Evolutionary conservation across 2,113 vertebrate genomes (phyloP).

Genomic region (Hypanus sabinus): DNA sequence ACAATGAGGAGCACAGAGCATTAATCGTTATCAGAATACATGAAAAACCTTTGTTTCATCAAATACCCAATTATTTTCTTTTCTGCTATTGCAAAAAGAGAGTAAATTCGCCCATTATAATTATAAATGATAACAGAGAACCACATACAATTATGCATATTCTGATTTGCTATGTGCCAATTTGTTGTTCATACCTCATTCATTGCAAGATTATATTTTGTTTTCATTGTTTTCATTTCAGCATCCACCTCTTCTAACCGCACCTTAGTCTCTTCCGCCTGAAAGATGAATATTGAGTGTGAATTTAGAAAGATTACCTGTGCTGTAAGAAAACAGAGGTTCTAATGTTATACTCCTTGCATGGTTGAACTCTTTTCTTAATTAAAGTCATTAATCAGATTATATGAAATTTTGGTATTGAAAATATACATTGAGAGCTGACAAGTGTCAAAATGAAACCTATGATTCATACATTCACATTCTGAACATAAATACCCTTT

Average conservation of each 20-base stretch:
- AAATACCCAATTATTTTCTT: slow-evolving; percentile 75
- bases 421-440: slow-evolving; percentile 20
- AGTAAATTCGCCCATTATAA: not conserved
- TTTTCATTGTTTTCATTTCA: slow-evolving; percentile 43
- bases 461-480: slow-evolving; percentile 19
- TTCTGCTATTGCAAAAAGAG: slow-evolving; percentile 53
- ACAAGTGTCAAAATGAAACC: slow-evolving; percentile 36
- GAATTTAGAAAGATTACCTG: slow-evolving; percentile 26
- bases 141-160: not conserved
- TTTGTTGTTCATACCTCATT: slow-evolving; percentile 50
- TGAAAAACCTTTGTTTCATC: slow-evolving; percentile 78
- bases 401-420: slow-evolving; percentile 35
- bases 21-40: slow-evolving; percentile 65
- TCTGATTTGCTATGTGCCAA: slow-evolving; percentile 46
- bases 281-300: slow-evolving; percentile 36
- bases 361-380: slow-evolving; percentile 29
- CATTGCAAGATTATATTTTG: slow-evolving; percentile 39
- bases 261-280: slow-evolving; percentile 43
- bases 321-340: slow-evolving; percentile 3
- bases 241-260: slow-evolving; percentile 38
- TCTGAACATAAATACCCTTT: not conserved
- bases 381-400: slow-evolving; percentile 36
- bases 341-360: not conserved
- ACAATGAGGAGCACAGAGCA: slow-evolving; percentile 72
- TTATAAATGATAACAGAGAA: slow-evolving; percentile 15